Evolutionary conservation across 2,797 vertebrate genomes (phyloP), one percentile per base, ranked within the genome.

Genomic region (Oceanodroma leucorhoa): DNA sequence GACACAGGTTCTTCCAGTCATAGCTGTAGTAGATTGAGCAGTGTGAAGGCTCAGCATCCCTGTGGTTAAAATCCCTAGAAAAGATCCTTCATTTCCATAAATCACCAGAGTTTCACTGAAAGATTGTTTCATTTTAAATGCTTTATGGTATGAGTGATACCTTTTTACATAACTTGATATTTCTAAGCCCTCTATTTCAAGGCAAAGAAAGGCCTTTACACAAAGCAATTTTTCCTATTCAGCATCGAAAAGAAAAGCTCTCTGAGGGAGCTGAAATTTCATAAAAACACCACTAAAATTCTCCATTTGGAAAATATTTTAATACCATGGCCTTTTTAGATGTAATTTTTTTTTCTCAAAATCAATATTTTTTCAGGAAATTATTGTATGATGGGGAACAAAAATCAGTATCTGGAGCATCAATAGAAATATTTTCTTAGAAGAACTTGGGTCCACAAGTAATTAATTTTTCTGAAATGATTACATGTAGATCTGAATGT

Each of bases 281-380:
- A 46, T 22, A 51, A 15, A 27, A 61, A 45, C 29, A 66, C 2
- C 21, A 51, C 24, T 62, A 1, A 90, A 70, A 13, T 45, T 77
- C 48, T 82, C n/a, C 14, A 32, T 38, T 65, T 87, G n/a, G 36
- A 94, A 95, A 83, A 76, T 30, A 75, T 50, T 92, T 66, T 76
- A 73, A 77, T 64, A 22, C 7, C 11, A 14, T 29, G 8, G 17
- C 20, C 16, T 79, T 55, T 84, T 60, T 16, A 83, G n/a, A 48
- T 60, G 3, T 4, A 23, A 2, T 14, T 43, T 73, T 57, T 85
- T 69, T 45, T 58, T 18, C 38, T 62, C 34, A 36, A 90, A 84
- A 80, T 46, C 23, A 41, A 1, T 67, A 17, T 79, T 70, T 70
- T 72, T 41, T 71, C 17, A 30, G 2, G 24, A 87, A 60, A 62